These are phyloP conservation scores for Napeogenes sylphis DNA, from an alignment of 2,888 invertebrate species.

Conservation along the genomic window DNA sequence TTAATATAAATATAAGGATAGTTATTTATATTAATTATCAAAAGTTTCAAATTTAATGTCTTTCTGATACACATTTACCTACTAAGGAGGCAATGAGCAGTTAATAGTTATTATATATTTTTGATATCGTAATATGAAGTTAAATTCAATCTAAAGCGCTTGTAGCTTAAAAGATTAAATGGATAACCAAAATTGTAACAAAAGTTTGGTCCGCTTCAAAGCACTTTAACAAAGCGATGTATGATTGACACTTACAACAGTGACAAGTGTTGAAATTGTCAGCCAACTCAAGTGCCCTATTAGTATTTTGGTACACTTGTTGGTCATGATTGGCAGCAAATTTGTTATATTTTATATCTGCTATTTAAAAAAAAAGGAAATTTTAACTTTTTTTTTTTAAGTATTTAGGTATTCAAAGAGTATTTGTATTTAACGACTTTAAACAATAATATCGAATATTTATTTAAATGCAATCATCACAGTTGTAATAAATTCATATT, in stretches of 20 bases:
- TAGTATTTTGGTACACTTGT: conserved; percentile 7
- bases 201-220: conserved; percentile 62
- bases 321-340: not conserved
- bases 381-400: too few relatives aligned
- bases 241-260: conserved; percentile 62
- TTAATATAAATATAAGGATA: too few relatives aligned
- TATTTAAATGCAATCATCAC: too few relatives aligned
- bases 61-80: too few relatives aligned
- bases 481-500: not conserved
- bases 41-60: too few relatives aligned
- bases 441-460: too few relatives aligned
- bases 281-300: conserved; percentile 25
- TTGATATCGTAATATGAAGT: not conserved
- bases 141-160: conserved; percentile 21
- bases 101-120: too few relatives aligned
- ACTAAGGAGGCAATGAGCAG: too few relatives aligned
- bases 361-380: too few relatives aligned
- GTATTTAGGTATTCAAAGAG: too few relatives aligned
- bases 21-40: too few relatives aligned
- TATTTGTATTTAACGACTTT: too few relatives aligned
- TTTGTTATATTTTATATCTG: conserved; percentile 3
- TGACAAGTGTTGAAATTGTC: conserved; percentile 48
- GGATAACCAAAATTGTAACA: conserved; percentile 44
- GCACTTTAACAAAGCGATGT: conserved; percentile 52
- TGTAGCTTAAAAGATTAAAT: conserved; percentile 22